Percentiles rank a stretch among this genome's conserved stretches.
phyloP scores from a whole-genome alignment of 2,888 invertebrate species.

The Mythimna albipuncta region DNA sequence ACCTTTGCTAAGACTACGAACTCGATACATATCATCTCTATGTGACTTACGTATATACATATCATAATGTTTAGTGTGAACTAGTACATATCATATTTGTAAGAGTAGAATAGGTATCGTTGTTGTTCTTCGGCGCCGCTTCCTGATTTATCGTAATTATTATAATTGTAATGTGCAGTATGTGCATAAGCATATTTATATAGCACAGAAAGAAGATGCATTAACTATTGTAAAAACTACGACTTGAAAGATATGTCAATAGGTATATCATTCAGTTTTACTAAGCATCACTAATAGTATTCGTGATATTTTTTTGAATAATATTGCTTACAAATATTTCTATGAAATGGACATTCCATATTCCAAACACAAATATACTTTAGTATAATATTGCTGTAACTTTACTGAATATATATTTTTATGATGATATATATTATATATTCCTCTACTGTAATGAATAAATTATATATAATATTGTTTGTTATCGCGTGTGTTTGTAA shows the following conservation, averaged over 20 bases:
- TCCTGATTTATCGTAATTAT: slow-evolving; percentile 65
- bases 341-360: neutral
- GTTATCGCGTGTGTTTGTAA: slow-evolving; percentile 20
- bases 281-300: neutral
- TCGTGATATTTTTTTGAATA: slow-evolving; percentile 18
- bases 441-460: slow-evolving; percentile 5
- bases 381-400: neutral
- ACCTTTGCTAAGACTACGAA: slow-evolving; percentile 71
- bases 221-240: slow-evolving; percentile 5
- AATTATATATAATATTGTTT: slow-evolving; percentile 15
- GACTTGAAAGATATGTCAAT: slow-evolving; percentile 2
- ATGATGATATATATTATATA: slow-evolving; percentile 11
- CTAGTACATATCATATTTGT: slow-evolving; percentile 74
- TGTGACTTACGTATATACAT: slow-evolving; percentile 73
- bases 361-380: neutral
- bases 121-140: slow-evolving; percentile 87
- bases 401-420: slow-evolving; percentile 21
- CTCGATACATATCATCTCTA: slow-evolving; percentile 78
- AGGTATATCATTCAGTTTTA: slow-evolving; percentile 18
- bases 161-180: slow-evolving; percentile 8
- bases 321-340: slow-evolving; percentile 1
- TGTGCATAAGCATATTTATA: slow-evolving; percentile 1
- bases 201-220: neutral
- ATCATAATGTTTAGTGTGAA: slow-evolving; percentile 72
- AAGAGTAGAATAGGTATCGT: slow-evolving; percentile 86